Evolutionary conservation across 2,797 vertebrate genomes (phyloP).

Genomic region (Apogon talboti): DNA sequence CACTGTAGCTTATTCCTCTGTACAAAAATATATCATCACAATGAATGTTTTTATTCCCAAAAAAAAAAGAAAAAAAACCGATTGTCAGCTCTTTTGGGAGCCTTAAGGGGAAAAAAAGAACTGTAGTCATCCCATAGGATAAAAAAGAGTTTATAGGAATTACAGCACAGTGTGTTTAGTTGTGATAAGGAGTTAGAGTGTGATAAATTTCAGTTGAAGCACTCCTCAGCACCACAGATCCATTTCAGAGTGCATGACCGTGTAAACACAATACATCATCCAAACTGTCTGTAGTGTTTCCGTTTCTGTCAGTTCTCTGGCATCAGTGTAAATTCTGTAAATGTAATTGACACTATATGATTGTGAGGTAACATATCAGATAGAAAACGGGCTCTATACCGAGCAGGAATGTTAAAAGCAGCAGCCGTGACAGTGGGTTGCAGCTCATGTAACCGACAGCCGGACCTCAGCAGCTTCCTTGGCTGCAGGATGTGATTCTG

Average conservation of each 20-base stretch:
- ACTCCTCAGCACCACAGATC: neutral
- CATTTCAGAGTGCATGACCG: neutral
- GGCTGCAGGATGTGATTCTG: conserved; percentile 41
- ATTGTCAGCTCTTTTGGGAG: conserved; percentile 12
- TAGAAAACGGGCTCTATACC: too few relatives aligned
- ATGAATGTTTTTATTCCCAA: conserved; percentile 16
- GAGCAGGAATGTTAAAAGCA: conserved; percentile 31
- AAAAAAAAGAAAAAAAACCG: conserved; percentile 6
- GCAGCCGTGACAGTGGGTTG: conserved; percentile 12
- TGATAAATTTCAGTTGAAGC: conserved; percentile 4
- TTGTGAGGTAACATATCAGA: conserved; percentile 33
- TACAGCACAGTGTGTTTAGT: neutral
- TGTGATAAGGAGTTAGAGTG: conserved; percentile 4
- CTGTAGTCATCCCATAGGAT: neutral
- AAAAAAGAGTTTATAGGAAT: conserved; percentile 7
- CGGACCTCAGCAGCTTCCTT: conserved; percentile 23
- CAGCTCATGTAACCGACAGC: conserved; percentile 24
- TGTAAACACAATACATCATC: conserved; percentile 11
- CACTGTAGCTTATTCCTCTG: conserved; percentile 53
- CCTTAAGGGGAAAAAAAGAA: conserved; percentile 3
- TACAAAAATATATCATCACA: conserved; percentile 44
- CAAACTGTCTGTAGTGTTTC: conserved; percentile 4
- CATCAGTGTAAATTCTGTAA: conserved; percentile 12
- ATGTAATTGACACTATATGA: conserved; percentile 30
- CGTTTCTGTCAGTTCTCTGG: conserved; percentile 19